These are phyloP conservation scores for Lasioglossum marginatum DNA, from an alignment of 2,888 invertebrate species.

Conservation along the genomic window DNA sequence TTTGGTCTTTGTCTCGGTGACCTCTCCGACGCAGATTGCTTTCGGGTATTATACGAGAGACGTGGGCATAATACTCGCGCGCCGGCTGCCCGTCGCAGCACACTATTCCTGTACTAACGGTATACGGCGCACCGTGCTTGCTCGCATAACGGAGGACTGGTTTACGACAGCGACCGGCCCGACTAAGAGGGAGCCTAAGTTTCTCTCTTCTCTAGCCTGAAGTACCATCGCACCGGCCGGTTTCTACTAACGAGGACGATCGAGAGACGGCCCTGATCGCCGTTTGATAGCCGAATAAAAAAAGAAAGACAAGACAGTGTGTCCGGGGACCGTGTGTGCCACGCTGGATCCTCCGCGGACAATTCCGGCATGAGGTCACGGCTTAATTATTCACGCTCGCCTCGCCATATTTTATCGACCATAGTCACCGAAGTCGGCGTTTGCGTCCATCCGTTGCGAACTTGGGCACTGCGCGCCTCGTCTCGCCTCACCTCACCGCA, in stretches of 20 bases:
- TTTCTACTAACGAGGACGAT: conserved; percentile 60
- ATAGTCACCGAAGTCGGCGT: conserved; percentile 25
- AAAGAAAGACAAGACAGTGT: neutral
- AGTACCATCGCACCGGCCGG: conserved; percentile 19
- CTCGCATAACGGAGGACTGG: conserved; percentile 64
- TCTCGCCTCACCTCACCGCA: neutral
- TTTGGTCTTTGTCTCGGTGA: conserved; percentile 70
- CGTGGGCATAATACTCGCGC: conserved; percentile 64
- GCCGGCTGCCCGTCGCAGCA: conserved; percentile 51
- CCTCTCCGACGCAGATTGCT: conserved; percentile 67
- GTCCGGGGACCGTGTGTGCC: neutral
- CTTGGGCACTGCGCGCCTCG: neutral
- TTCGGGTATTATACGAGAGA: conserved; percentile 68
- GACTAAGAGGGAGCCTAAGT: conserved; percentile 44
- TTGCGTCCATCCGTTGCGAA: conserved; percentile 2
- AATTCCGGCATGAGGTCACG: conserved; percentile 50
- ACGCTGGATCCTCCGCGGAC: conserved; percentile 24
- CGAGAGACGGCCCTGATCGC: conserved; percentile 38
- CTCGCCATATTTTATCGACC: conserved; percentile 48
- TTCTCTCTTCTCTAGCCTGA: conserved; percentile 39
- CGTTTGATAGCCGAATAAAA: conserved; percentile 51
- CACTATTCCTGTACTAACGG: conserved; percentile 66
- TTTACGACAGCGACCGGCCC: conserved; percentile 48
- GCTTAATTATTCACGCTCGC: conserved; percentile 57
- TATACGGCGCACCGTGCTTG: conserved; percentile 43